Conservation (phyloP, 1,140 invertebrate species). For the Lerema accius region DNA sequence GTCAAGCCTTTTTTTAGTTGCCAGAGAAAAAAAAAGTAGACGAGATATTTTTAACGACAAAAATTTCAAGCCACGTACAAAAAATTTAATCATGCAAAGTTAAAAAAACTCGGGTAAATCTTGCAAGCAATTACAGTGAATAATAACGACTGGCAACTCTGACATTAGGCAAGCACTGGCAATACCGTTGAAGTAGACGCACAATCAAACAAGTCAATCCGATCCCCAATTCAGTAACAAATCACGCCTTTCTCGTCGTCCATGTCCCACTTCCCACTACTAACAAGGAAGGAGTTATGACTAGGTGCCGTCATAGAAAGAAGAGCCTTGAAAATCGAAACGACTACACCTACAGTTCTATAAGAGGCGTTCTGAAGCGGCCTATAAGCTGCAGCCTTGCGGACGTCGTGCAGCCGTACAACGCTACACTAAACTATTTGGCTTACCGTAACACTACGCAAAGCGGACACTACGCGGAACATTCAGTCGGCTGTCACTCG, state of each 20-base stretch:
- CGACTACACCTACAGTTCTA: constrained; percentile 59
- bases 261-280: constrained; percentile 37
- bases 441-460: constrained; percentile 46
- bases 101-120: constrained; percentile 3
- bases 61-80: constrained; percentile 1
- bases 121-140: constrained; percentile 17
- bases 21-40: constrained; percentile 13
- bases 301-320: constrained; percentile 40
- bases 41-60: constrained; percentile 4
- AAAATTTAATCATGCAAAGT: constrained; percentile 6
- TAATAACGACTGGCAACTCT: constrained; percentile 27
- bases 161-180: constrained; percentile 28
- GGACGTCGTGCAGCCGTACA: constrained; percentile 49
- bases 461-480: constrained; percentile 41
- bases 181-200: constrained; percentile 25
- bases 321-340: constrained; percentile 37
- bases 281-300: constrained; percentile 33
- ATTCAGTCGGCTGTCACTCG: constrained; percentile 26
- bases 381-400: constrained; percentile 66
- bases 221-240: constrained; percentile 39
- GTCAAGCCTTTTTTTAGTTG: constrained; percentile 29
- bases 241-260: constrained; percentile 21
- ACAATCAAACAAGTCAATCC: constrained; percentile 38
- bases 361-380: constrained; percentile 37
- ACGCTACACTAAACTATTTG: constrained; percentile 56